Evolutionary conservation across 1,140 invertebrate genomes (phyloP).

Genomic region (Penaeus chinensis): DNA sequence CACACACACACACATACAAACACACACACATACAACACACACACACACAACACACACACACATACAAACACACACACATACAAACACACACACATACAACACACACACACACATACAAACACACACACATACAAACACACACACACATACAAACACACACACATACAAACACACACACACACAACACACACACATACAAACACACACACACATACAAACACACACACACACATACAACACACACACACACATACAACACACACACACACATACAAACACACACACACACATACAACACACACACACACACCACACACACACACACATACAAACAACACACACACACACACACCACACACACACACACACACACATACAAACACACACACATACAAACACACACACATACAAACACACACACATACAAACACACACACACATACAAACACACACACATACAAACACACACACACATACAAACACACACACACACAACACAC

Average conservation of each 20-base stretch:
- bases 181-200: conserved; percentile 12
- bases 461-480: too few relatives aligned
- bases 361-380: too few relatives aligned
- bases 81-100: conserved; percentile 22
- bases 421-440: too few relatives aligned
- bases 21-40: conserved; percentile 32
- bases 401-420: too few relatives aligned
- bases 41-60: conserved; percentile 39
- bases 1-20: background rate
- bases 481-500: too few relatives aligned
- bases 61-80: conserved; percentile 26
- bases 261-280: too few relatives aligned
- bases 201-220: background rate
- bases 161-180: conserved; percentile 1
- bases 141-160: conserved; percentile 1
- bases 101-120: conserved; percentile 1
- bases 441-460: too few relatives aligned
- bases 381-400: too few relatives aligned
- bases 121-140: conserved; percentile 1
- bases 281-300: too few relatives aligned
- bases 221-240: background rate
- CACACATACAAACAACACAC: too few relatives aligned
- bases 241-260: background rate
- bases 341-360: too few relatives aligned
- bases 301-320: too few relatives aligned